Evolutionary conservation across 2,888 invertebrate genomes (phyloP).

Genomic region (Microctonus hyperodae): DNA sequence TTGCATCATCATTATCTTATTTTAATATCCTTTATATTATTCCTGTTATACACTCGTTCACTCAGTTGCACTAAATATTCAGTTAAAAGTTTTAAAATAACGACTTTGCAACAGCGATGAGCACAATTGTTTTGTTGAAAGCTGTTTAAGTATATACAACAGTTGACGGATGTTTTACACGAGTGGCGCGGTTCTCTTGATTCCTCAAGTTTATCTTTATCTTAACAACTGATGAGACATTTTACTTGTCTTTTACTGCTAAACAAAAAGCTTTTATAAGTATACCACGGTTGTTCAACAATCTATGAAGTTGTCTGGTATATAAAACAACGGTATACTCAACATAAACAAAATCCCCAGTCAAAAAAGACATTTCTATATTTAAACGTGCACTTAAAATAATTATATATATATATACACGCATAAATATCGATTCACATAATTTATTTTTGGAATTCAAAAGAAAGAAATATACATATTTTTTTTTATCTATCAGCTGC

Average conservation of each 20-base stretch:
- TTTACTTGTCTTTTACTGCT: slow-evolving; percentile 4
- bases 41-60: not conserved
- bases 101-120: slow-evolving; percentile 11
- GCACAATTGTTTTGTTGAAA: slow-evolving; percentile 7
- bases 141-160: slow-evolving; percentile 18
- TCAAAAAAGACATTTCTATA: too few species aligned
- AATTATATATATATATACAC: too few species aligned
- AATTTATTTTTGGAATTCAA: too few species aligned
- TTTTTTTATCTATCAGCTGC: not conserved
- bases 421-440: too few species aligned
- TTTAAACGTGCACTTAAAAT: too few species aligned
- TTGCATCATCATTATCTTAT: slow-evolving; percentile 6
- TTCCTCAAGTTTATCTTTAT: slow-evolving; percentile 34
- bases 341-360: not conserved
- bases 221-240: slow-evolving; percentile 24
- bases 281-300: too few species aligned
- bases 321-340: too few species aligned
- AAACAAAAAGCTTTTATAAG: slow-evolving; percentile 21
- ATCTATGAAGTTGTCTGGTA: too few species aligned
- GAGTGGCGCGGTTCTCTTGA: slow-evolving; percentile 23
- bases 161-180: too few species aligned
- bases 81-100: slow-evolving; percentile 12
- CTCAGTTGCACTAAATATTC: not conserved
- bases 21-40: slow-evolving; percentile 6
- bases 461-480: not conserved